These are phyloP conservation scores for Danaus plexippus DNA, from an alignment of 1,140 invertebrate genomes.

Conservation along the genomic window DNA sequence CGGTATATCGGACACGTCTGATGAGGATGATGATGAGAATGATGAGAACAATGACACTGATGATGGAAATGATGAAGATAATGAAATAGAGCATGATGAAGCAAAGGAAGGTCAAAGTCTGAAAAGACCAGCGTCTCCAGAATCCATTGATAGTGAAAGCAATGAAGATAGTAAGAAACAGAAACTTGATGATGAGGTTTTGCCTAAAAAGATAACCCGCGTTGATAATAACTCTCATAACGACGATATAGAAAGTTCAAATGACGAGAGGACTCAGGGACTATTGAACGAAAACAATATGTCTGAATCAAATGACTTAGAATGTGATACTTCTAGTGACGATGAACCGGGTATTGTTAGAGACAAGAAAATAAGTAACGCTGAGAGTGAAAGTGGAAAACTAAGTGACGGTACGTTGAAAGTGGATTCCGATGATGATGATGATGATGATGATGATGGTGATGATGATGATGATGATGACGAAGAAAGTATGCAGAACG, in stretches of 20 bases:
- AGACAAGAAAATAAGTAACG: background rate
- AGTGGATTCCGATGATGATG: slow-evolving; percentile 22
- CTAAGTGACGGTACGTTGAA: slow-evolving; percentile 14
- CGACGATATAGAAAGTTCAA: background rate
- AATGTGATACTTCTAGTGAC: slow-evolving; percentile 3
- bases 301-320: slow-evolving; percentile 5
- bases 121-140: slow-evolving; percentile 6
- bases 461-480: slow-evolving; percentile 32
- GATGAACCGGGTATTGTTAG: background rate
- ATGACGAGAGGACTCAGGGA: background rate
- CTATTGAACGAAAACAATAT: background rate
- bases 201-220: too few species aligned
- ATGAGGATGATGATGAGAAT: slow-evolving; percentile 37
- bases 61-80: slow-evolving; percentile 25
- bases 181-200: too few species aligned
- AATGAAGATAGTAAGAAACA: background rate
- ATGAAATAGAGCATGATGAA: slow-evolving; percentile 30
- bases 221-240: background rate
- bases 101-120: slow-evolving; percentile 8
- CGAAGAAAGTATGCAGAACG: slow-evolving; percentile 1
- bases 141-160: slow-evolving; percentile 1
- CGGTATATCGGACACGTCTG: slow-evolving; percentile 51
- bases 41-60: slow-evolving; percentile 23
- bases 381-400: background rate
- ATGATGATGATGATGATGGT: slow-evolving; percentile 51